Evolutionary conservation across 2,797 vertebrate genomes (phyloP).

Genomic region (Bucorvus abyssinicus): DNA sequence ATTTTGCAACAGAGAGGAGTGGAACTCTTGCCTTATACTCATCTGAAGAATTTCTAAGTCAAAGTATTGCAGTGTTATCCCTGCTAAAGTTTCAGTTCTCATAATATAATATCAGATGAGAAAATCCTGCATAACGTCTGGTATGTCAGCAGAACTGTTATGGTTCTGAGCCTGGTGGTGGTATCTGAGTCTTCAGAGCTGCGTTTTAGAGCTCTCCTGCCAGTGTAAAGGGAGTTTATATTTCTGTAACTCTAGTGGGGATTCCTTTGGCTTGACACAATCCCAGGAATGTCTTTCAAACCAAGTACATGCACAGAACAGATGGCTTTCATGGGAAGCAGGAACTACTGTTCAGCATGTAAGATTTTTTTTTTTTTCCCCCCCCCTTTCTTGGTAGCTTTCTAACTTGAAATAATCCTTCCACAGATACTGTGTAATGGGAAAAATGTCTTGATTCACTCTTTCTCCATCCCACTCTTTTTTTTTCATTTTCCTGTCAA

Average conservation of each 20-base stretch:
- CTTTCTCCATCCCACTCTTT: not conserved
- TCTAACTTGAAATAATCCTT: slow-evolving; percentile 18
- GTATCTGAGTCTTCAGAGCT: not conserved
- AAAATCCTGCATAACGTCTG: slow-evolving; percentile 11
- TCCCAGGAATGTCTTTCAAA: slow-evolving; percentile 63
- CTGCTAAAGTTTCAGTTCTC: slow-evolving; percentile 54
- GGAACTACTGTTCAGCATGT: slow-evolving; percentile 29
- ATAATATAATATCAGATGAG: slow-evolving; percentile 32
- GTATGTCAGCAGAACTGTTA: slow-evolving; percentile 22
- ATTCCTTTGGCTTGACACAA: slow-evolving; percentile 66
- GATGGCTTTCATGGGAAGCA: slow-evolving; percentile 64
- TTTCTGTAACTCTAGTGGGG: slow-evolving; percentile 65
- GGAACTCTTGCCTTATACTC: not conserved
- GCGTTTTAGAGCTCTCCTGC: slow-evolving; percentile 7
- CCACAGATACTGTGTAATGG: not conserved
- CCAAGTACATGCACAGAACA: slow-evolving; percentile 22
- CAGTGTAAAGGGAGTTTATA: slow-evolving; percentile 22
- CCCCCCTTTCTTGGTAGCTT: not conserved
- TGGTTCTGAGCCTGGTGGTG: not conserved
- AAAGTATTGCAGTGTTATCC: not conserved
- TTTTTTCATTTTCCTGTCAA: not conserved
- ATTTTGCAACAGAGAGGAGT: not conserved
- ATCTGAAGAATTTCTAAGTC: slow-evolving; percentile 26
- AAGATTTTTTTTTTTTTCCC: not conserved
- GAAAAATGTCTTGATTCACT: slow-evolving; percentile 1